Evolutionary conservation across 2,113 vertebrate species (phyloP).

Genomic region (Chloroceryle aenea): DNA sequence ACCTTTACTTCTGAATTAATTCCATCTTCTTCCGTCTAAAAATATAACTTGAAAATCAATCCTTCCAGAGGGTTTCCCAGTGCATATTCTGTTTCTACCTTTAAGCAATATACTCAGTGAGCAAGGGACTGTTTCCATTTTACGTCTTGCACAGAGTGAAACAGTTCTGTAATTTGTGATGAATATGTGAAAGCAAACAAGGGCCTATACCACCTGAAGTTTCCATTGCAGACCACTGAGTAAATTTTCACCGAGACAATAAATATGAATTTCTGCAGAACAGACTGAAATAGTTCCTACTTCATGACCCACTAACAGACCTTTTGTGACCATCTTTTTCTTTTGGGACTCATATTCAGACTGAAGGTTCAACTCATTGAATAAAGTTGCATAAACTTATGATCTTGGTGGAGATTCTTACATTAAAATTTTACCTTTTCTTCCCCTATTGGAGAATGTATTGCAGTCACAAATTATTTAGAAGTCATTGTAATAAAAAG

Average conservation of each 20-base stretch:
- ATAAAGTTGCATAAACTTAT: not conserved
- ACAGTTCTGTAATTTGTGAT: not conserved
- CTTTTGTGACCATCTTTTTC: not conserved
- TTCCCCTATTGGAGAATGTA: not conserved
- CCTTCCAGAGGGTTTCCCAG: constrained; percentile 7
- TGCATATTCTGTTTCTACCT: constrained; percentile 19
- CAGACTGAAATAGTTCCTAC: not conserved
- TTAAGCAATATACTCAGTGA: not conserved
- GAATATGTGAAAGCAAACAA: not conserved
- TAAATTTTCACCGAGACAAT: not conserved
- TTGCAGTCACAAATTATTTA: not conserved
- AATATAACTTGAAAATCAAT: constrained; percentile 22
- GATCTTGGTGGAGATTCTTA: not conserved
- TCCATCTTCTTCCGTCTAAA: constrained; percentile 13
- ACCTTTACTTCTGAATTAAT: not conserved
- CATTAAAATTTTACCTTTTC: not conserved
- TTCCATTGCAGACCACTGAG: not conserved
- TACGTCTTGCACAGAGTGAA: not conserved
- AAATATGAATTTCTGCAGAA: not conserved
- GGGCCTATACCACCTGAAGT: not conserved
- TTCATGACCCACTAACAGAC: not conserved
- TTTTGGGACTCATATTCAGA: not conserved
- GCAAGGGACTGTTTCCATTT: not conserved
- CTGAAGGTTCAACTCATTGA: not conserved
- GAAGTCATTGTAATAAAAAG: not conserved